Evolutionary conservation across 2,888 invertebrate species (phyloP).

Genomic region (Tachina lurida): DNA sequence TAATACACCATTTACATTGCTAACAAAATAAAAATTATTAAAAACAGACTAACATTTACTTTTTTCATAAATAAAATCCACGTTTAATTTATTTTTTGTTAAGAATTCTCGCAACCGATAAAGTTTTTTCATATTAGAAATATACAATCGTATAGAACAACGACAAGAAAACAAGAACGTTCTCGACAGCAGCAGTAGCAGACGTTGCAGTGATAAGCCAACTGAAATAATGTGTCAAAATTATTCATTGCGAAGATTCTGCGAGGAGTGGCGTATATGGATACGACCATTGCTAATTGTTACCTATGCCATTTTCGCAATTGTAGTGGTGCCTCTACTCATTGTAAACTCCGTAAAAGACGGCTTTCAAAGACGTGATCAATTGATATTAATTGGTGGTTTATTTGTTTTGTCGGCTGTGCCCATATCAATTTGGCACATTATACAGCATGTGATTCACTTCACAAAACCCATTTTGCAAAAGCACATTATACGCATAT

Average conservation of each 20-base stretch:
- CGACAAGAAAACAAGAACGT: not conserved
- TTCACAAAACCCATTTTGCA: constrained; percentile 96
- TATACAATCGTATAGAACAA: not conserved
- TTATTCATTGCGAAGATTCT: constrained; percentile 77
- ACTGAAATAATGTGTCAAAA: constrained; percentile 57
- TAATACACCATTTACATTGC: constrained; percentile 46
- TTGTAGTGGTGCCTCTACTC: constrained; percentile 92
- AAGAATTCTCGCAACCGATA: constrained; percentile 2
- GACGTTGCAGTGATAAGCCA: constrained; percentile 9
- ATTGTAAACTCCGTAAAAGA: constrained; percentile 91
- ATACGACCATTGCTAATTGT: constrained; percentile 93
- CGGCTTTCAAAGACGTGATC: constrained; percentile 90
- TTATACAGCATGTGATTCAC: constrained; percentile 95
- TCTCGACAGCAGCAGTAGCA: not conserved
- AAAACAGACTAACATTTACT: not conserved
- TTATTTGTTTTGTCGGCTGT: constrained; percentile 95
- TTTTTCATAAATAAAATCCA: not conserved
- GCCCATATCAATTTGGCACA: constrained; percentile 97
- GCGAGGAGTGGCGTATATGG: constrained; percentile 91
- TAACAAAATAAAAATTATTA: constrained; percentile 25
- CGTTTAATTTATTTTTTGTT: not conserved
- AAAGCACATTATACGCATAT: constrained; percentile 96
- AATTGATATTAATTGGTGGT: constrained; percentile 92
- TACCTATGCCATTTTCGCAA: constrained; percentile 90
- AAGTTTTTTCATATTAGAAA: not conserved